Base-by-base conservation (phyloP, 2,797 vertebrate species). In the Brotogeris chrysoptera region DNA sequence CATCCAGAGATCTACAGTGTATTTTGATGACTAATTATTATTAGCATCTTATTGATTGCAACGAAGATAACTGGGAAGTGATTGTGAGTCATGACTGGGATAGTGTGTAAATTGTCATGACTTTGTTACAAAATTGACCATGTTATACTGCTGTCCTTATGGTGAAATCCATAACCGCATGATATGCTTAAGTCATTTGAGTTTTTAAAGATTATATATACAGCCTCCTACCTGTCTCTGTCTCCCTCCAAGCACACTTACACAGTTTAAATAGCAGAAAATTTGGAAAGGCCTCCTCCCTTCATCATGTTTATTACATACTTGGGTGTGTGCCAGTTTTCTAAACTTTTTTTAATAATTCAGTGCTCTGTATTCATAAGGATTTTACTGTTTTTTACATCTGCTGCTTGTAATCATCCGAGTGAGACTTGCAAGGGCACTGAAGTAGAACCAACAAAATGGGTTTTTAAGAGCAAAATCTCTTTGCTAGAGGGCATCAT, bases 391-490 rank as follows among this genome's bases (percentile, higher is more conserved):
- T 78, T 80, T 65, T 39, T 50, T 64, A 15, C 17, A 14, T 80
- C 53, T 79, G 16, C 77, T 94, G 52, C 96, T 97, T 91, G 87
- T 21, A 91, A 6, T 60, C 24, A 84, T 93, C 85, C 43, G 73
- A 82, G 89, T 91, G 82, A 86, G 41, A 12, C 60, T 79, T 91
- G 70, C 59, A 36, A 88, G 47, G 84, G 73, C 95, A 80, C 8
- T 96, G 82, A 72, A 94, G 87, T 68, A 81, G 85, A 96, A 92
- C 88, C 95, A 93, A 86, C 70, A 91, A 94, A 96, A 96, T 92
- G 55, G 52, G 52, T 84, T 97, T 94, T 92, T 91, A 81, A 90
- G 71, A 90, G 87, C 82, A 81, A 94, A 96, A 84, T 60, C 60
- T 88, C 78, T 92, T 93, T 94, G 85, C 90, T 94, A 73, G 82